Percentiles rank a stretch among this genome's conserved stretches.
phyloP scores from a whole-genome alignment of 1,140 invertebrate species.

The Mya arenaria region DNA sequence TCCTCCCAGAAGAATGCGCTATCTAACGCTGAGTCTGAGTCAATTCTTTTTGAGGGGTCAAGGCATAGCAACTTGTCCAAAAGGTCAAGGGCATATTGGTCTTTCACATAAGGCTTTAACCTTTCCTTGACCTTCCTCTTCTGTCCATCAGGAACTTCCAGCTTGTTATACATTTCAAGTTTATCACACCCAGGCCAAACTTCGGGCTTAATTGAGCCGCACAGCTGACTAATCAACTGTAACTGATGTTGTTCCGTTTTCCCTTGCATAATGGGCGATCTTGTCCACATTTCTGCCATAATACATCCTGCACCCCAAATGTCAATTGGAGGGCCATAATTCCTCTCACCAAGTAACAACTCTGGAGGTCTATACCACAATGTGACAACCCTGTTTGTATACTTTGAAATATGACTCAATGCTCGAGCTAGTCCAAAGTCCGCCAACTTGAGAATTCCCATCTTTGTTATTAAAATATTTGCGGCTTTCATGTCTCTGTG shows the following conservation, averaged over 20 bases:
- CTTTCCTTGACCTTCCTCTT: constrained; percentile 95
- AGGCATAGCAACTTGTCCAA: constrained; percentile 95
- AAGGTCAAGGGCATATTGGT: constrained; percentile 95
- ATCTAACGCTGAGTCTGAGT: constrained; percentile 96
- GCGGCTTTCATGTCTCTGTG: constrained; percentile 99
- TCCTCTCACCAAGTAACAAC: constrained; percentile 93
- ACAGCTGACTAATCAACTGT: constrained; percentile 96
- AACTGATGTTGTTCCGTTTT: constrained; percentile 98
- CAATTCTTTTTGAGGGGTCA: constrained; percentile 94
- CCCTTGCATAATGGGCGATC: constrained; percentile 90
- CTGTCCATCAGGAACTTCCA: constrained; percentile 95
- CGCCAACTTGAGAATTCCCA: constrained; percentile 88
- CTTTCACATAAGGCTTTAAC: constrained; percentile 95
- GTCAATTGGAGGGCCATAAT: constrained; percentile 96
- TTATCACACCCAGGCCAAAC: constrained; percentile 97
- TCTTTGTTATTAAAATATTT: constrained; percentile 98
- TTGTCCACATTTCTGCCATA: constrained; percentile 99
- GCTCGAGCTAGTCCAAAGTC: constrained; percentile 87
- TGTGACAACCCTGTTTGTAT: constrained; percentile 99
- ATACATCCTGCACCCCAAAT: constrained; percentile 99
- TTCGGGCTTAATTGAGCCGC: constrained; percentile 96
- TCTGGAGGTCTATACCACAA: constrained; percentile 98
- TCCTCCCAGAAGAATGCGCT: constrained; percentile 99
- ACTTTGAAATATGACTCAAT: constrained; percentile 94
- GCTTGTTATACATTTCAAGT: constrained; percentile 94